Percentiles rank a stretch among this genome's conserved stretches.
phyloP scores from a whole-genome alignment of 2,888 invertebrate species.

The Diploptera punctata region DNA sequence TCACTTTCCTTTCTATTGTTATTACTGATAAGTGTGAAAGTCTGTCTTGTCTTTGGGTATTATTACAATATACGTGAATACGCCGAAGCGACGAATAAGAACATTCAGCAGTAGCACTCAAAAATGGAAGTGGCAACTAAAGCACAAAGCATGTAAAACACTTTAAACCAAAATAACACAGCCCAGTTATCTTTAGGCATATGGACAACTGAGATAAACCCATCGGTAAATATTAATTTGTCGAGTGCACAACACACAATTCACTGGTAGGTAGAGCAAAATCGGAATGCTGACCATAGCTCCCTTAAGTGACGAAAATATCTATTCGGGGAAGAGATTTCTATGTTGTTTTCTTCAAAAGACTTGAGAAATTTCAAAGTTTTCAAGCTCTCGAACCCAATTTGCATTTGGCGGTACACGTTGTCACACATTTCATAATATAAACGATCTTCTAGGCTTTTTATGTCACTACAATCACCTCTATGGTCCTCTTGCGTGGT shows the following conservation, averaged over 20 bases:
- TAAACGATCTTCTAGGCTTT: too few relatives aligned
- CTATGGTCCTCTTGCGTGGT: too few relatives aligned
- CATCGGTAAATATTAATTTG: neutral
- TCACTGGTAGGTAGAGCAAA: neutral
- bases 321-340: neutral
- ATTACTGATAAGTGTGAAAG: neutral
- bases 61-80: neutral
- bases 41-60: neutral
- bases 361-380: too few relatives aligned
- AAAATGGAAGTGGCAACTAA: neutral
- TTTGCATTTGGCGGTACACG: too few relatives aligned
- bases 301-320: neutral
- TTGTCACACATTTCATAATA: too few relatives aligned
- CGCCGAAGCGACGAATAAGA: neutral
- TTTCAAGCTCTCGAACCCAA: too few relatives aligned
- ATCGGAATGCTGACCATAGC: neutral
- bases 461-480: too few relatives aligned
- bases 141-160: neutral
- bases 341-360: neutral
- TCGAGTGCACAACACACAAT: neutral
- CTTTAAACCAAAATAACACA: too few relatives aligned
- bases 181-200: neutral
- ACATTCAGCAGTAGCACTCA: neutral
- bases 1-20: neutral
- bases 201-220: neutral